Evolutionary conservation across 2,797 vertebrate genomes (phyloP).

Genomic region (Rhinophrynus dorsalis): DNA sequence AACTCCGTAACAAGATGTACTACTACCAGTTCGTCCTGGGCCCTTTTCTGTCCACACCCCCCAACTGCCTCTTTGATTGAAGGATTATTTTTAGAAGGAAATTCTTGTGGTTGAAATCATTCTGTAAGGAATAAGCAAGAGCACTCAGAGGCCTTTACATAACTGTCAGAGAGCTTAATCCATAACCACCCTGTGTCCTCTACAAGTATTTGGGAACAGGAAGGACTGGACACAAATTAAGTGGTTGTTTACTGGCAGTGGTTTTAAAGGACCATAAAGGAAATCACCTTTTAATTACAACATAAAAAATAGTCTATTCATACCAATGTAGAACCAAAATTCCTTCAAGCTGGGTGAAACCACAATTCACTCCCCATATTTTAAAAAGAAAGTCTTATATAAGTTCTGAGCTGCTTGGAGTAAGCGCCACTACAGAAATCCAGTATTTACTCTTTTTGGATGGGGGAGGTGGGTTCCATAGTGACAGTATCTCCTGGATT

Average conservation of each 20-base stretch:
- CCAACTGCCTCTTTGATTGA: slow-evolving; percentile 35
- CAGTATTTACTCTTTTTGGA: no score
- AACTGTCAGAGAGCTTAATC: slow-evolving; percentile 13
- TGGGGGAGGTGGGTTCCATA: no score
- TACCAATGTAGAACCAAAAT: no score
- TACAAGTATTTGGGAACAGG: slow-evolving; percentile 26
- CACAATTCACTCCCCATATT: no score
- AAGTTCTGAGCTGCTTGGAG: no score
- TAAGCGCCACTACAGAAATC: no score
- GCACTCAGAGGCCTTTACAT: slow-evolving; percentile 16
- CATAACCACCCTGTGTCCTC: background rate
- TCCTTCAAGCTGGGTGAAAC: no score
- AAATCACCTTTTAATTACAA: background rate
- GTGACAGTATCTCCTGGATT: background rate
- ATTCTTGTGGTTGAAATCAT: slow-evolving; percentile 45
- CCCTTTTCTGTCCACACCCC: slow-evolving; percentile 8
- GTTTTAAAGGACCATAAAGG: background rate
- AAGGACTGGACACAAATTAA: slow-evolving; percentile 23
- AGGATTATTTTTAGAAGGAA: slow-evolving; percentile 48
- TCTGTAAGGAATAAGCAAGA: slow-evolving; percentile 34
- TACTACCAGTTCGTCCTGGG: slow-evolving; percentile 4
- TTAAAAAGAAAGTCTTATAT: no score
- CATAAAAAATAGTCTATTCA: background rate
- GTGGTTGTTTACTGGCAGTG: background rate
- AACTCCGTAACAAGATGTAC: no score